Percentiles rank a stretch among this genome's conserved stretches.
Conservation (phyloP, 2,888 invertebrate species). For the Drosophila siamana region DNA sequence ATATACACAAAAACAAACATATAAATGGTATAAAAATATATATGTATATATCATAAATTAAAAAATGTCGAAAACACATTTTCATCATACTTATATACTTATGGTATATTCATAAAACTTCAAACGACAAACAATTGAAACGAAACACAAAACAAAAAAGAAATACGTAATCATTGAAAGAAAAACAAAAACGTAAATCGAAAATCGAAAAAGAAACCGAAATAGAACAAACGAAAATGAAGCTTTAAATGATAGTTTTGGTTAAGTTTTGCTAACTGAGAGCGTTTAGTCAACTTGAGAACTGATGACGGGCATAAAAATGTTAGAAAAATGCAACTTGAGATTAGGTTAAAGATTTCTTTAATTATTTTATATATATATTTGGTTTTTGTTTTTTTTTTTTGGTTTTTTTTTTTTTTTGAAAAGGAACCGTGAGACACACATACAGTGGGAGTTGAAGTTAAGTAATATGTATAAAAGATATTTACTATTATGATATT, state of each 20-base stretch:
- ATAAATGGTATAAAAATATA: conserved; percentile 51
- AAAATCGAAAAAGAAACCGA: background rate
- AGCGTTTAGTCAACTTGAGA: conserved; percentile 36
- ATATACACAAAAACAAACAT: conserved; percentile 72
- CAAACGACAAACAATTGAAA: conserved; percentile 20
- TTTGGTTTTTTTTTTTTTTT: conserved; percentile 5
- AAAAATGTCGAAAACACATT: conserved; percentile 8
- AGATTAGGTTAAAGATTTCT: conserved; percentile 22
- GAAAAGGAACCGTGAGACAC: conserved; percentile 40
- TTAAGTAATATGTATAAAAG: conserved; percentile 16
- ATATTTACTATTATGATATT: conserved; percentile 1
- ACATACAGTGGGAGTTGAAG: conserved; percentile 35
- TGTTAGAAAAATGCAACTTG: conserved; percentile 50
- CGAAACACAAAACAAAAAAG: background rate
- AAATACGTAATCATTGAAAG: background rate
- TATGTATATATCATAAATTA: conserved; percentile 31
- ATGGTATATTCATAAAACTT: conserved; percentile 10
- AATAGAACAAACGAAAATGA: background rate
- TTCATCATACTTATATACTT: conserved; percentile 30
- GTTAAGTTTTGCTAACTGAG: conserved; percentile 27
- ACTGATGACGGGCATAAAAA: conserved; percentile 55
- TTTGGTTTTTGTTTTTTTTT: conserved; percentile 5
- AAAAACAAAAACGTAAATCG: conserved; percentile 16
- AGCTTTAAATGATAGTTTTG: conserved; percentile 8
- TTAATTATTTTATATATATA: background rate